A percentile compares a stretch with the other conserved stretches of the same genome.
Evolutionary conservation across 2,888 invertebrate genomes (phyloP).

Genomic region (Blastobasis lacticolella): DNA sequence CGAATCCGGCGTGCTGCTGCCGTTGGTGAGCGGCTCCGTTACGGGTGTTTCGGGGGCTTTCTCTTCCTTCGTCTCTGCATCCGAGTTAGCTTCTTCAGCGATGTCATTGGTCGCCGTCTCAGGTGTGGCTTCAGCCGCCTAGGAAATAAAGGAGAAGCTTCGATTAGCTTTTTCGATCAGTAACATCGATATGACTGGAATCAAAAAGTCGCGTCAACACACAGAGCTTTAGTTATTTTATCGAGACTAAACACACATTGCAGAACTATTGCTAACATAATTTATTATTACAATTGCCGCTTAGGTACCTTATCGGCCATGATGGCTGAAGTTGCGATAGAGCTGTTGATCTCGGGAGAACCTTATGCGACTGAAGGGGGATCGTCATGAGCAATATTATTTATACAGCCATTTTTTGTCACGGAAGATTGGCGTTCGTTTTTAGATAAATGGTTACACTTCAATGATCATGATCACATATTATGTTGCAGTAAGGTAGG

Average conservation of each 20-base stretch:
- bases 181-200: too few species aligned
- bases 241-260: slow-evolving; percentile 2
- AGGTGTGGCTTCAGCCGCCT: slow-evolving; percentile 57
- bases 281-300: not conserved
- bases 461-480: slow-evolving; percentile 49
- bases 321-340: slow-evolving; percentile 15
- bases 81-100: slow-evolving; percentile 42
- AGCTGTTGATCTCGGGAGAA: slow-evolving; percentile 25
- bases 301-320: slow-evolving; percentile 54
- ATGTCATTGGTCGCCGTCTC: slow-evolving; percentile 42
- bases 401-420: slow-evolving; percentile 47
- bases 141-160: slow-evolving; percentile 21
- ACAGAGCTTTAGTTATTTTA: not conserved
- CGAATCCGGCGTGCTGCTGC: slow-evolving; percentile 58
- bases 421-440: slow-evolving; percentile 51
- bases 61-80: slow-evolving; percentile 47
- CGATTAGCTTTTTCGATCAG: too few species aligned
- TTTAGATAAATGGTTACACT: slow-evolving; percentile 53
- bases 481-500: slow-evolving; percentile 43
- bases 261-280: too few species aligned
- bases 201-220: not conserved
- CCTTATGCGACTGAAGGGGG: slow-evolving; percentile 46
- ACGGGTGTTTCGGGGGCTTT: slow-evolving; percentile 67
- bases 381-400: slow-evolving; percentile 34
- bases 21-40: slow-evolving; percentile 64